These are phyloP conservation scores for Anthopleura xanthogrammica DNA, from an alignment of 92 coral and sea anemone genomes.

Conservation along the genomic window DNA sequence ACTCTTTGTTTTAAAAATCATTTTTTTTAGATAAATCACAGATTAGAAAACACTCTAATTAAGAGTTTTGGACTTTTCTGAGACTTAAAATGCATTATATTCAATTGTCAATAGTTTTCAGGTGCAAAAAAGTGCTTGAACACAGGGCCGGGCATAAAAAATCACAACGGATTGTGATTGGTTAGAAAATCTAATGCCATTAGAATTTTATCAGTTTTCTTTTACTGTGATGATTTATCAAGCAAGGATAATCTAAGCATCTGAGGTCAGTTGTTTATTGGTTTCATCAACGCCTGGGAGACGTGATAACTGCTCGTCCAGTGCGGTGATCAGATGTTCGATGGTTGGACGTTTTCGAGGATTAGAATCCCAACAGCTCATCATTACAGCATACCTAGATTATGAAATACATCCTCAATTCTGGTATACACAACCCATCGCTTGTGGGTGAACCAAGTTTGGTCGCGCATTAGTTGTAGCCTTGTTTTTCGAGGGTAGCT, in stretches of 20 bases:
- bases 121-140: no score
- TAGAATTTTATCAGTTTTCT: no score
- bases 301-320: conserved; percentile 2
- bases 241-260: background rate
- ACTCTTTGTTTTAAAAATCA: no score
- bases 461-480: background rate
- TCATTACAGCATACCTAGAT: conserved; percentile 20
- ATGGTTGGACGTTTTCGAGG: conserved; percentile 29
- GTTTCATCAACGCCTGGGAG: background rate
- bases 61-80: no score
- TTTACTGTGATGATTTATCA: background rate
- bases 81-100: no score
- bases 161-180: no score
- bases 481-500: no score
- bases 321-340: conserved; percentile 19
- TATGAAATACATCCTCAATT: background rate
- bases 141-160: no score
- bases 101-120: no score
- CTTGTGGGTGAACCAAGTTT: background rate
- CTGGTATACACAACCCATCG: background rate
- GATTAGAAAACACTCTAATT: no score
- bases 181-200: no score
- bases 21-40: no score
- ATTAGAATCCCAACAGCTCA: conserved; percentile 26
- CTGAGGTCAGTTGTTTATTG: background rate